Conservation (phyloP, 2,888 invertebrate genomes). For the Zhengitettix transpicula region DNA sequence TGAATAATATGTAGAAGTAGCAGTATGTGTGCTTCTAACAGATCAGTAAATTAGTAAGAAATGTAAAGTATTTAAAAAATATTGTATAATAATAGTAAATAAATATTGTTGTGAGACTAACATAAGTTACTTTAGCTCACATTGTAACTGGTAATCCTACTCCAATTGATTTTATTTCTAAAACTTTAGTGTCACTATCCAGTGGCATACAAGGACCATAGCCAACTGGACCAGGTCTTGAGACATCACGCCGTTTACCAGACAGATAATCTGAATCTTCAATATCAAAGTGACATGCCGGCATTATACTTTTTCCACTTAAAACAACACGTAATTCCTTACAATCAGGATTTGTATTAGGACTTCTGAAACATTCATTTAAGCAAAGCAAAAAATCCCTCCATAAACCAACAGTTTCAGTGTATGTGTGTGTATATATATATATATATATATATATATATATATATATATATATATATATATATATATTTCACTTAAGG, state of each 20-base stretch:
- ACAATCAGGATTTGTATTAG: slow-evolving; percentile 30
- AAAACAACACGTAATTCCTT: slow-evolving; percentile 24
- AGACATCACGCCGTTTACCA: slow-evolving; percentile 28
- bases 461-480: too few relatives aligned
- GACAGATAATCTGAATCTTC: slow-evolving; percentile 45
- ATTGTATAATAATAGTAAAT: background rate
- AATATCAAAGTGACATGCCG: slow-evolving; percentile 53
- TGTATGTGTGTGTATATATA: too few relatives aligned
- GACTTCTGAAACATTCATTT: slow-evolving; percentile 22
- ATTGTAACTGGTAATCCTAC: slow-evolving; percentile 33
- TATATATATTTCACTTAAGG: too few relatives aligned
- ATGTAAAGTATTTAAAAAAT: too few relatives aligned
- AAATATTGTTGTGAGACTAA: too few relatives aligned
- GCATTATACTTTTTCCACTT: slow-evolving; percentile 41
- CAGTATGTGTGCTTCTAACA: too few relatives aligned
- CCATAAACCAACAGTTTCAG: too few relatives aligned
- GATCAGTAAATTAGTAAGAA: too few relatives aligned
- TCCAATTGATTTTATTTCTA: slow-evolving; percentile 50
- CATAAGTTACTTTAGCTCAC: slow-evolving; percentile 23
- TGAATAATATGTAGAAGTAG: too few relatives aligned
- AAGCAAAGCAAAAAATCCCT: background rate
- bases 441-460: too few relatives aligned
- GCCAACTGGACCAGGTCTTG: slow-evolving; percentile 18
- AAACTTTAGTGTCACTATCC: slow-evolving; percentile 34
- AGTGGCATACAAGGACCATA: slow-evolving; percentile 23